Base-by-base conservation (phyloP, 2,113 vertebrate genomes). In the Mirza zaza region DNA sequence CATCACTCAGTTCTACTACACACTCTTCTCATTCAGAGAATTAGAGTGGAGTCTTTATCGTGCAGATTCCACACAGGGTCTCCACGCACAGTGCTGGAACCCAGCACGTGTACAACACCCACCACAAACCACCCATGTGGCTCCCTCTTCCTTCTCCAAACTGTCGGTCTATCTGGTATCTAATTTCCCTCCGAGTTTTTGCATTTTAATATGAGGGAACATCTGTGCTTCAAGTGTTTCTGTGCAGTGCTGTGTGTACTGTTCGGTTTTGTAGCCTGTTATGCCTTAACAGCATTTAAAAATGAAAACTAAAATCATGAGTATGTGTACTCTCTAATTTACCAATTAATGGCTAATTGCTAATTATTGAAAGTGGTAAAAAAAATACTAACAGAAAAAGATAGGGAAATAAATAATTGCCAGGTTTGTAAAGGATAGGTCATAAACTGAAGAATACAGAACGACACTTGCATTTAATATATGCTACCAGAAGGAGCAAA, bases 11-110 rank as follows among this genome's bases (percentile, higher is more conserved):
- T 6, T 32, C 73, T n/a, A 50, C 32, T 0, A 10, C 13, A 52
- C 0, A 4, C 25, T 10, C 8, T n/a, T 45, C 50, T n/a, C 34
- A 8, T 5, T 70, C 39, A 25, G 55, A 73, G 39, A 77, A 9
- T 0, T 3, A 4, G 0, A 61, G 79, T 1, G 17, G 34, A 20
- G 61, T 14, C 80, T 61, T 18, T 1, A 6, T 0, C 0, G 3
- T 4, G 20, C 45, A 50, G 48, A 21, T 0, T 8, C 39, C 1
- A 5, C 15, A 2, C 10, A 1, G 2, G 18, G n/a, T 12, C 57
- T 50, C 79, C 45, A 0, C 0, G 8, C 6, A 1, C 0, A n/a
- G 5, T 0, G 36, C 57, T 15, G 73, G 67, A 21, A 42, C 36
- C 34, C 50, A 1, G 61, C 0, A 5, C 12, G 68, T 21, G 68